Evolutionary conservation across 30 jellyfish, hydroid and myxozoan species (phyloP).

Genomic region (Pelagia noctiluca): DNA sequence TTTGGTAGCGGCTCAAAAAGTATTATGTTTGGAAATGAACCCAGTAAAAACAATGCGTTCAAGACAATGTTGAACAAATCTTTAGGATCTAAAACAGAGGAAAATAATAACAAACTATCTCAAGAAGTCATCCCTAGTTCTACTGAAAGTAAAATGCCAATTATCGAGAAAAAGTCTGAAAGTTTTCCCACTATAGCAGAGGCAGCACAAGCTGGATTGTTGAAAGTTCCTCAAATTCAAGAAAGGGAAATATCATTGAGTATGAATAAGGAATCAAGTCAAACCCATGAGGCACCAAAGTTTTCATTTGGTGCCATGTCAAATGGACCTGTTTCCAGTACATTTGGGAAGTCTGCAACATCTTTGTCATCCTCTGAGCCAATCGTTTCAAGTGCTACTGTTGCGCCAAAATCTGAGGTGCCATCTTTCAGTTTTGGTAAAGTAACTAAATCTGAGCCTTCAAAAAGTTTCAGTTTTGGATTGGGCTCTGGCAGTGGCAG

Average conservation of each 20-base stretch:
- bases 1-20: no score
- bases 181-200: conserved; percentile 46
- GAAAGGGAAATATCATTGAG: not conserved
- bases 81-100: conserved; percentile 50
- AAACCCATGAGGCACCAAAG: conserved; percentile 18
- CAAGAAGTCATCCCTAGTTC: not conserved
- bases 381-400: no score
- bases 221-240: conserved; percentile 47
- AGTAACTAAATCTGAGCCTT: not conserved
- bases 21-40: no score
- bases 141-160: not conserved
- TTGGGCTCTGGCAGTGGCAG: not conserved
- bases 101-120: conserved; percentile 35
- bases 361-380: not conserved
- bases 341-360: not conserved
- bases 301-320: conserved; percentile 17
- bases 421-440: conserved; percentile 9
- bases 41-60: no score
- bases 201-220: conserved; percentile 75
- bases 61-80: no score
- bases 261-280: not conserved
- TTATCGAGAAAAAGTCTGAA: not conserved
- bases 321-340: conserved; percentile 45
- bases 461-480: conserved; percentile 20
- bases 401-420: not conserved